Conservation (phyloP, 1,140 invertebrate species). For the Bicyclus anynana region DNA sequence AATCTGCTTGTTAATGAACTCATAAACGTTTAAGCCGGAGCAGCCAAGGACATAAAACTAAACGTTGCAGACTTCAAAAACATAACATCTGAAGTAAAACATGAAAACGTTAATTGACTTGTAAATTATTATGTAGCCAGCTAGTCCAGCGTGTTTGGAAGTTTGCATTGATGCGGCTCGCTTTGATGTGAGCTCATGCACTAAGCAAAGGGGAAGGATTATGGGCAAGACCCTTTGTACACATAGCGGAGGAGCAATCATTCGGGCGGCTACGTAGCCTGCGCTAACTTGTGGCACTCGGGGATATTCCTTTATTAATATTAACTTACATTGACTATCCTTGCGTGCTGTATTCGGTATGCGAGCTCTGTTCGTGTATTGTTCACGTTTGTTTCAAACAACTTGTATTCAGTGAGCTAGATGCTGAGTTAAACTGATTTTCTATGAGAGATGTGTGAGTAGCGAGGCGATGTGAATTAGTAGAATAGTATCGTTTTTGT, state of each 20-base stretch:
- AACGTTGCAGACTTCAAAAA: not conserved
- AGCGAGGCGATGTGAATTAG: too few species aligned
- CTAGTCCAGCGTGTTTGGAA: conserved; percentile 34
- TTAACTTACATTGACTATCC: conserved; percentile 22
- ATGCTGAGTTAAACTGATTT: too few species aligned
- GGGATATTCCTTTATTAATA: conserved; percentile 31
- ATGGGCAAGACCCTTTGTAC: conserved; percentile 50
- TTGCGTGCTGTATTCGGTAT: conserved; percentile 15
- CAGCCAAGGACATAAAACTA: not conserved
- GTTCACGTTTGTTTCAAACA: not conserved
- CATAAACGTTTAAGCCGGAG: not conserved
- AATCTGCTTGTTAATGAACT: not conserved
- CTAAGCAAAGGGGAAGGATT: conserved; percentile 51
- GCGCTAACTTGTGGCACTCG: conserved; percentile 26
- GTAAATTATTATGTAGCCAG: conserved; percentile 20
- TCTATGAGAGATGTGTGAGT: too few species aligned
- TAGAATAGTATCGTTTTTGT: too few species aligned
- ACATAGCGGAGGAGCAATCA: conserved; percentile 53
- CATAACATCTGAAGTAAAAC: not conserved
- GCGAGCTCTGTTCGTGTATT: conserved; percentile 8
- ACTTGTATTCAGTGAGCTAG: too few species aligned
- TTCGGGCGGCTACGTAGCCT: conserved; percentile 40
- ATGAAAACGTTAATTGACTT: conserved; percentile 19
- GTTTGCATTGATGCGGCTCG: conserved; percentile 45
- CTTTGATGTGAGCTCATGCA: conserved; percentile 64